These are phyloP conservation scores for Saccopteryx bilineata DNA, from an alignment of 2,113 vertebrate species.

Conservation along the genomic window DNA sequence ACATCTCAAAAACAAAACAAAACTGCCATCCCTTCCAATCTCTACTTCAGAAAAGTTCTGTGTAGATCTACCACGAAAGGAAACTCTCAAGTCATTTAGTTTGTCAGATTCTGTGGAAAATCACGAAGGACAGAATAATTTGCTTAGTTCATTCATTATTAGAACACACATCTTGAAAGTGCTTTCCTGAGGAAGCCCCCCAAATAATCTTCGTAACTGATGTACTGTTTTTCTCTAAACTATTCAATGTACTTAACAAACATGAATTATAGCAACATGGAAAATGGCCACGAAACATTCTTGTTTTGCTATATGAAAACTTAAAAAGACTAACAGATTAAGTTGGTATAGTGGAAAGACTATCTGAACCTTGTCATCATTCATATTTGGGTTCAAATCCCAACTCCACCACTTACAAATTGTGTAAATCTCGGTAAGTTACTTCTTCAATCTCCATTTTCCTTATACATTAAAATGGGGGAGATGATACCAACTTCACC, in stretches of 20 bases:
- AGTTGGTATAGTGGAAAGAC: background rate
- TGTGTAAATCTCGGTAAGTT: conserved; percentile 12
- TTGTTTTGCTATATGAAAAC: conserved; percentile 60
- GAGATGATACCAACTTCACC: conserved; percentile 48
- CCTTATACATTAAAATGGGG: conserved; percentile 29
- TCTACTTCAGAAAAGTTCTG: conserved; percentile 45
- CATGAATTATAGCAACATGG: conserved; percentile 20
- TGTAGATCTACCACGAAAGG: conserved; percentile 41
- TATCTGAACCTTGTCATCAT: background rate
- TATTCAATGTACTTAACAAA: conserved; percentile 35
- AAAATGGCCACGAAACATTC: conserved; percentile 46
- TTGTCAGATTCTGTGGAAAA: conserved; percentile 51
- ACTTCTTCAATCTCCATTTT: conserved; percentile 55
- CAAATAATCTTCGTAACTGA: conserved; percentile 16
- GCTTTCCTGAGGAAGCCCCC: conserved; percentile 7
- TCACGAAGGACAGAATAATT: conserved; percentile 39
- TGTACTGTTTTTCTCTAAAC: conserved; percentile 25
- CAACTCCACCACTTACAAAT: conserved; percentile 21
- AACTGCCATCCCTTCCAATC: conserved; percentile 20
- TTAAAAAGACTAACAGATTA: conserved; percentile 37
- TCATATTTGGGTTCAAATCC: conserved; percentile 26
- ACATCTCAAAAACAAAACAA: conserved; percentile 11
- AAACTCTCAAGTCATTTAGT: conserved; percentile 53
- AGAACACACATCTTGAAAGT: background rate
- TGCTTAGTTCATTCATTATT: conserved; percentile 33